Conservation (phyloP, 2,797 vertebrate species). For the Gymnocypris eckloni region DNA sequence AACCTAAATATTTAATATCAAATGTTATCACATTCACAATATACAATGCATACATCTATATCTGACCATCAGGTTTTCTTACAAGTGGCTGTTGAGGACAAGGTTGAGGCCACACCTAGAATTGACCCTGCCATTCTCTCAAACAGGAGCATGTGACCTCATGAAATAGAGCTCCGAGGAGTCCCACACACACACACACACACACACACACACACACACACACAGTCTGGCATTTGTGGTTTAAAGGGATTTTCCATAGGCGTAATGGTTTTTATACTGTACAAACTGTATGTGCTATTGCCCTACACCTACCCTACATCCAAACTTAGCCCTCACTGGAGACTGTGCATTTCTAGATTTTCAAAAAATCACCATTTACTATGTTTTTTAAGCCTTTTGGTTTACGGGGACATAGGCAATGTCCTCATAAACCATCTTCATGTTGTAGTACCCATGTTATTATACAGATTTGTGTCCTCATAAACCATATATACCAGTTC, state of each 20-base stretch:
- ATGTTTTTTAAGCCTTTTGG: too few relatives aligned
- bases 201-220: conserved; percentile 21
- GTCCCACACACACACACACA: neutral
- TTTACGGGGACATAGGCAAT: too few relatives aligned
- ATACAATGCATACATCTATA: neutral
- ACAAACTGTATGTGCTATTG: too few relatives aligned
- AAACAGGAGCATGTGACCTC: conserved; percentile 30
- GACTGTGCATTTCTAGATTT: too few relatives aligned
- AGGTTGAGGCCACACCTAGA: conserved; percentile 22
- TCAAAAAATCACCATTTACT: too few relatives aligned
- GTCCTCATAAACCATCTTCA: too few relatives aligned
- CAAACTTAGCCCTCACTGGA: too few relatives aligned
- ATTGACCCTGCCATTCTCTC: conserved; percentile 33
- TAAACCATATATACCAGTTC: neutral
- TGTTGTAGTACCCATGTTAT: too few relatives aligned
- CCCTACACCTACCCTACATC: too few relatives aligned
- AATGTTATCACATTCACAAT: neutral
- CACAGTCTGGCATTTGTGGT: neutral
- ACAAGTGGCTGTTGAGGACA: neutral
- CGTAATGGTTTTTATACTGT: too few relatives aligned
- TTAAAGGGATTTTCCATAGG: too few relatives aligned
- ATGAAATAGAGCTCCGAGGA: conserved; percentile 8
- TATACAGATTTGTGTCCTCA: too few relatives aligned
- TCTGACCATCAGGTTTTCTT: neutral
- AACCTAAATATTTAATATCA: neutral